Base-by-base conservation (phyloP, 2,113 vertebrate genomes). In the Hydrochoerus hydrochaeris region DNA sequence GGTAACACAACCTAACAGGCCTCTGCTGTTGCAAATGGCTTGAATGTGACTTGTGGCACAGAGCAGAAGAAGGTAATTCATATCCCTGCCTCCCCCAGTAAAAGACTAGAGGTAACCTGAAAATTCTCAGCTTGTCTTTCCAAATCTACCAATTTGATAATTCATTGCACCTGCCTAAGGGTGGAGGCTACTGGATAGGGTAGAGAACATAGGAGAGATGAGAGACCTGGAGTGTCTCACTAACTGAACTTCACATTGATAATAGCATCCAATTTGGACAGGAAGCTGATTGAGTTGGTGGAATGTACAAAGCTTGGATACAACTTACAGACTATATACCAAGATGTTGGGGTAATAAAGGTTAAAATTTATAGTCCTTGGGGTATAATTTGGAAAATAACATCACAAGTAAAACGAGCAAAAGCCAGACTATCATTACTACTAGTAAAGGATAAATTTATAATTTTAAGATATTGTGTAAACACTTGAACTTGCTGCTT, bases 121-220 rank as follows among this genome's bases (percentile, higher is more conserved):
- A 71, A 81, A 32, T 28, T 35, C 60, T 22, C 24, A 35, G 24
- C 11, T 85, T 60, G 24, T 22, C 44, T 93, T 75, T 86, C 16
- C 52, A 90, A 82, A 41, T 11, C 63, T 86, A 75, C 11, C 19
- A 82, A 17, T 20, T 30, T 63, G 60, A 58, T 67, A 81, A 88
- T 28, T 63, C 20, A 41, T 22, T 58, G 46, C 28, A 49, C 35
- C 17, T 94, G 32, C 35, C 44, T n/a, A 3, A 0, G 19, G 12
- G 12, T 35, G 12, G 4, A 32, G 77, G 12, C 38, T 80, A 0
- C 1, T 2, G n/a, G 0, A 4, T 44, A 38, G 10, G 5, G 17
- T 32, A 22, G 24, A 78, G 30, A 20, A 32, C 73, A 12, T 38
- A 35, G 26, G 5, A 9, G 69, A 35, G 3, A 9, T 16, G 81